phyloP scores from a whole-genome alignment of 1,140 invertebrate species.

The Teleogryllus occipitalis region DNA sequence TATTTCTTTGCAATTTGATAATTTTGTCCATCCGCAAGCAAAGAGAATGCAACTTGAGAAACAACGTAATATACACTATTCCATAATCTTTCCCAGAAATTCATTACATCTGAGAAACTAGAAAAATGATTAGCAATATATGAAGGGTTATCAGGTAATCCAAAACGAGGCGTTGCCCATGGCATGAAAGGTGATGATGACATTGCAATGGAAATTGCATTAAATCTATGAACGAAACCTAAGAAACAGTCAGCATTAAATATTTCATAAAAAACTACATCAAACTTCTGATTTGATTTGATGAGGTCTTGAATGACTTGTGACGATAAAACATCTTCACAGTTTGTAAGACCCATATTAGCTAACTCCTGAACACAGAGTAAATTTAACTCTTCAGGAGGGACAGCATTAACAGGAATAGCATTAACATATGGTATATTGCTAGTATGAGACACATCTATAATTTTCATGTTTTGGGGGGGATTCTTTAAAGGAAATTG shows the following conservation, averaged over 20 bases:
- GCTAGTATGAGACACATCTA: slow-evolving; percentile 24
- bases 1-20: slow-evolving; percentile 10
- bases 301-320: background rate
- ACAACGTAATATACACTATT: slow-evolving; percentile 38
- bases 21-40: slow-evolving; percentile 20
- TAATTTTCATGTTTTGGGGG: slow-evolving; percentile 42
- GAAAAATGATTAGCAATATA: slow-evolving; percentile 45
- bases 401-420: background rate
- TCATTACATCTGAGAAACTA: slow-evolving; percentile 45
- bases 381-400: background rate
- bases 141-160: slow-evolving; percentile 46
- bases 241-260: slow-evolving; percentile 26
- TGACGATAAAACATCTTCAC: background rate
- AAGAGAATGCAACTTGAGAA: slow-evolving; percentile 36
- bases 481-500: slow-evolving; percentile 34
- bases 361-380: background rate
- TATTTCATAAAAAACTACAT: slow-evolving; percentile 23
- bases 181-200: slow-evolving; percentile 47
- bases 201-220: slow-evolving; percentile 50
- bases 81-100: slow-evolving; percentile 37
- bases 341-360: background rate
- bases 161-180: slow-evolving; percentile 48
- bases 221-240: slow-evolving; percentile 42
- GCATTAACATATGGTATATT: background rate
- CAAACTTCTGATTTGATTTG: slow-evolving; percentile 23